Evolutionary conservation across 1,140 invertebrate genomes (phyloP), one percentile per base, ranked within the genome.

Genomic region (Drosophila grimshawi): DNA sequence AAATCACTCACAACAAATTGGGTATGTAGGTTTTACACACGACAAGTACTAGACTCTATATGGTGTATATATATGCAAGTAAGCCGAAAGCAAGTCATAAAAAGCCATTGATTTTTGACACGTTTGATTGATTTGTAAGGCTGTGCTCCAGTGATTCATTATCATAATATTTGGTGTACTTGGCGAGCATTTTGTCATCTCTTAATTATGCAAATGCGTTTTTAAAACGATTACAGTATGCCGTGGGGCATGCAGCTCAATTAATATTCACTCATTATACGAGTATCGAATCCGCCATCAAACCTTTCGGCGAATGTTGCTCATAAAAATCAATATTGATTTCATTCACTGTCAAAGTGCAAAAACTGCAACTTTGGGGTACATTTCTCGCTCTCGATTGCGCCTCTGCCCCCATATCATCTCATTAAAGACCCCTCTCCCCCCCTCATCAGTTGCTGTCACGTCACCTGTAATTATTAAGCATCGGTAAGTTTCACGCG

Each of bases 251-350:
- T 73, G 69, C 60, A 71, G 62, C 67, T 75, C 77, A 77, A 80
- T 83, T 74, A 85, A 83, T 63, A 67, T 62, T 3, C 62, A 53
- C 43, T 83, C 77, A 85, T 77, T 80, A 77, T 57, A 32, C 33
- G 43, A 5, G 45, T 46, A 39, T 56, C 53, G 11, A 37, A 56
- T 56, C 19, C 19, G 19, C 19, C 19, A 19, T 19, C 19, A 19
- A 19, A 19, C 19, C 19, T 19, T 19, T 19, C 19, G 19, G 19
- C 19, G 19, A 19, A 19, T 19, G 19, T 56, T 11, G 3, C 35
- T 27, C 33, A 49, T 43, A 62, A 78, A 79, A 86, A 86, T 81
- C 82, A 86, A 86, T 86, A 86, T 80, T 76, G 66, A 71, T 78
- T 85, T 85, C 74, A 70, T 67, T 83, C 81, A 57, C 67, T 76